Base-by-base conservation (phyloP, 2,888 invertebrate species). In the Caenorhabditis uteleia region DNA sequence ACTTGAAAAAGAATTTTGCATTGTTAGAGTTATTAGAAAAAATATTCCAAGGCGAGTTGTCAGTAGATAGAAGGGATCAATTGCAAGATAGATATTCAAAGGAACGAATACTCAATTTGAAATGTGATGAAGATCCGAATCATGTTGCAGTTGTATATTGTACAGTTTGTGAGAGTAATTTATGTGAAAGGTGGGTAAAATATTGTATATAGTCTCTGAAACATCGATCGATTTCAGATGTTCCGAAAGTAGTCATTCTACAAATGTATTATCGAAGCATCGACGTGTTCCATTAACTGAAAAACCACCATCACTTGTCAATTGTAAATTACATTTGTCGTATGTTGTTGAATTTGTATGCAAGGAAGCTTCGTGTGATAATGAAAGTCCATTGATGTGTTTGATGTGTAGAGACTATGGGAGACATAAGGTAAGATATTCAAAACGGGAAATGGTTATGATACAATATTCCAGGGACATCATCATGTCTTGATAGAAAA, bases 371-470 rank as follows among this genome's bases (percentile, higher is more conserved):
- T 86, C 85, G 23, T 88, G 88, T 74, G 85, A 85, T 60, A 83
- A 83, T 34, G 82, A 84, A 21, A 59, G 46, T 23, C 86, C 86
- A n/a, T 81, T 88, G 26, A 87, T 88, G 87, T 88, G 88, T 70
- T 87, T 87, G 77, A 85, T 88, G 26, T 88, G 88, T 78, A 87
- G 87, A 74, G 88, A 88, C 74, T 88, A 88, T 72, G 87, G 88
- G 2, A 80, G 87, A 31, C 88, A 88, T 76, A 86, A 86, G 68
- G 84, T 84, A 55, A n/a, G 38, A 12, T 38, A n/a, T 38, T 38
- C 38, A 12, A 38, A 29, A 14, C 31, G 14, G 14, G 14, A 29
- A 29, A 29, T 10, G 31, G 7, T 29, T 29, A 10, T 29, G 38
- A 12, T 7, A n/a, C n/a, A 16, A 12, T 18, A n/a, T 23, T 43